Percentiles rank a stretch among this genome's conserved stretches.
Conservation (phyloP, 2,888 invertebrate species). For the Tupiocoris notatus region DNA sequence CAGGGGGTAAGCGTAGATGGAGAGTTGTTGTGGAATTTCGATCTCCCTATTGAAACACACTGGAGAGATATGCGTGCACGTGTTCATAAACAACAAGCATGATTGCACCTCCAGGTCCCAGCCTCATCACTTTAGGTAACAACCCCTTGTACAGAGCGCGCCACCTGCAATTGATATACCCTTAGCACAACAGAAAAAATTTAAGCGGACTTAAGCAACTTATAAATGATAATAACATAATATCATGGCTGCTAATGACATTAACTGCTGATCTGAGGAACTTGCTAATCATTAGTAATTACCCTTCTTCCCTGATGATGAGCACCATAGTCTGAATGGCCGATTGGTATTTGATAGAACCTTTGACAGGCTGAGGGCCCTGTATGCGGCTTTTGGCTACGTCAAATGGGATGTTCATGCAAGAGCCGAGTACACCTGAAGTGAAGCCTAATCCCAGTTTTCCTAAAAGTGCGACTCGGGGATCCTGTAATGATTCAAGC, state of each 20-base stretch:
- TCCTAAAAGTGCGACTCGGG: conserved; percentile 66
- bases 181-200: no score
- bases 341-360: conserved; percentile 72
- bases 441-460: conserved; percentile 82
- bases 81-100: conserved; percentile 92
- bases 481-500: conserved; percentile 66
- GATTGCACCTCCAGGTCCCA: conserved; percentile 93
- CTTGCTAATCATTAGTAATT: conserved; percentile 51
- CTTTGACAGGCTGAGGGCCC: conserved; percentile 77
- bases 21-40: no score
- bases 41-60: no score
- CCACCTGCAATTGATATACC: conserved; percentile 70
- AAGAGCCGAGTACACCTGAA: conserved; percentile 83
- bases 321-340: conserved; percentile 70
- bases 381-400: conserved; percentile 95
- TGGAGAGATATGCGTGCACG: conserved; percentile 70
- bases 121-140: conserved; percentile 82
- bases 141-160: conserved; percentile 88
- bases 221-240: no score
- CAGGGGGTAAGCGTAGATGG: no score
- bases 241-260: no score
- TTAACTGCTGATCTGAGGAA: no score
- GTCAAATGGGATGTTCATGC: conserved; percentile 91
- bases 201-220: no score
- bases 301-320: conserved; percentile 89